A percentile compares a stretch with the other conserved stretches of the same genome.
Conservation (phyloP, 2,797 vertebrate genomes). For the Remorina albescens region DNA sequence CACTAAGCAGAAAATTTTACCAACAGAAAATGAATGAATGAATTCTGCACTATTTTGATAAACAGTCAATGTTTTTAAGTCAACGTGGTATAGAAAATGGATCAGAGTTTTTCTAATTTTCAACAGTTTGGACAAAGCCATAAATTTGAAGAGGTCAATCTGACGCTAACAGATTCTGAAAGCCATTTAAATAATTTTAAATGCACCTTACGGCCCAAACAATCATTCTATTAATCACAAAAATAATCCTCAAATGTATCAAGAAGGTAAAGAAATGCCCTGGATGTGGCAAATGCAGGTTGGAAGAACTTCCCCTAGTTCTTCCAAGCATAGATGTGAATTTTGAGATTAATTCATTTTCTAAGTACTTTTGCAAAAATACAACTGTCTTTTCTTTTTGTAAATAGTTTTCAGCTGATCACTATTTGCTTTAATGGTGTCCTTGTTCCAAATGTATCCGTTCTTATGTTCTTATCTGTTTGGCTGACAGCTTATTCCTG, state of each 20-base stretch:
- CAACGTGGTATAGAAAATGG: too few relatives aligned
- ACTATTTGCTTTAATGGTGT: not conserved
- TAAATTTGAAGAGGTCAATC: not conserved
- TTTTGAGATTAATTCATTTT: not conserved
- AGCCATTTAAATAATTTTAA: not conserved
- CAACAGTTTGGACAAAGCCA: not conserved
- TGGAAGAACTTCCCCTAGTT: not conserved
- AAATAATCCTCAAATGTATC: not conserved
- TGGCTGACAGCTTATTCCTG: not conserved
- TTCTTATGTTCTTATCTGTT: too few relatives aligned
- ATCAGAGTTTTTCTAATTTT: not conserved
- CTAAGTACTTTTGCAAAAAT: not conserved
- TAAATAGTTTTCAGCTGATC: not conserved
- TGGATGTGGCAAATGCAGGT: too few relatives aligned
- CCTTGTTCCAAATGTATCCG: conserved; percentile 1
- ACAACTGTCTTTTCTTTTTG: not conserved
- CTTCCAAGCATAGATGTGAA: not conserved
- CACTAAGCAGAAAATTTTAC: not conserved
- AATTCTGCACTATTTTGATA: not conserved
- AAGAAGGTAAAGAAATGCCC: not conserved
- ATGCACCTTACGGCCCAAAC: not conserved
- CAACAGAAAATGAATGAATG: not conserved
- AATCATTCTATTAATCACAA: not conserved
- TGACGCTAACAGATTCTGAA: not conserved
- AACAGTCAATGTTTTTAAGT: not conserved